These are phyloP conservation scores for Danaus plexippus DNA, from an alignment of 1,140 invertebrate genomes.

Conservation along the genomic window DNA sequence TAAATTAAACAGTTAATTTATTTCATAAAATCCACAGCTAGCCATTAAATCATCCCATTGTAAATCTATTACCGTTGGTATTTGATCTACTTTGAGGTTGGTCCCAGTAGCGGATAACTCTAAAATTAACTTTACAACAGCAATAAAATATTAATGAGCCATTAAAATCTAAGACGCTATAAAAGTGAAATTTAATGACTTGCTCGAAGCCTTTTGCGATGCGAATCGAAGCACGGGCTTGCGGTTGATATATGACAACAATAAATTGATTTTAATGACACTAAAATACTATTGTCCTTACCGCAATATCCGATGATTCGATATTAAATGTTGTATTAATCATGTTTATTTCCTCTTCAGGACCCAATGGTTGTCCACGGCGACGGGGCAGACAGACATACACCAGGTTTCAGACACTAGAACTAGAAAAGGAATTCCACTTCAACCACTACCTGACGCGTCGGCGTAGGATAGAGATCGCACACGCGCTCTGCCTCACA, in stretches of 20 bases:
- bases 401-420: slow-evolving; percentile 94
- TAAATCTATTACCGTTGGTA: slow-evolving; percentile 23
- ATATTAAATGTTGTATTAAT: slow-evolving; percentile 26
- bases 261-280: slow-evolving; percentile 44
- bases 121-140: slow-evolving; percentile 63
- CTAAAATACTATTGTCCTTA: slow-evolving; percentile 20
- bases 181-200: slow-evolving; percentile 65
- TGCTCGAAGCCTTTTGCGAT: slow-evolving; percentile 40
- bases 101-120: slow-evolving; percentile 60
- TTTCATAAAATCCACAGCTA: slow-evolving; percentile 16
- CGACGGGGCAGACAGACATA: slow-evolving; percentile 96
- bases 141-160: slow-evolving; percentile 67
- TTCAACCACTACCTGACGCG: slow-evolving; percentile 98
- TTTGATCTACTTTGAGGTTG: slow-evolving; percentile 51
- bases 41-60: slow-evolving; percentile 12
- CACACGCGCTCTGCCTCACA: slow-evolving; percentile 94
- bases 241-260: slow-evolving; percentile 43
- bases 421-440: slow-evolving; percentile 98
- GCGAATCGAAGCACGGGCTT: slow-evolving; percentile 42
- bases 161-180: slow-evolving; percentile 68
- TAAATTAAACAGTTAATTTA: slow-evolving; percentile 28
- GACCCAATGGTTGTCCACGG: slow-evolving; percentile 95
- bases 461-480: slow-evolving; percentile 96
- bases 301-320: slow-evolving; percentile 19
- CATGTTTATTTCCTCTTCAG: slow-evolving; percentile 74